Base-by-base conservation (phyloP, 2,797 vertebrate species). In the Moxostoma hubbsi region DNA sequence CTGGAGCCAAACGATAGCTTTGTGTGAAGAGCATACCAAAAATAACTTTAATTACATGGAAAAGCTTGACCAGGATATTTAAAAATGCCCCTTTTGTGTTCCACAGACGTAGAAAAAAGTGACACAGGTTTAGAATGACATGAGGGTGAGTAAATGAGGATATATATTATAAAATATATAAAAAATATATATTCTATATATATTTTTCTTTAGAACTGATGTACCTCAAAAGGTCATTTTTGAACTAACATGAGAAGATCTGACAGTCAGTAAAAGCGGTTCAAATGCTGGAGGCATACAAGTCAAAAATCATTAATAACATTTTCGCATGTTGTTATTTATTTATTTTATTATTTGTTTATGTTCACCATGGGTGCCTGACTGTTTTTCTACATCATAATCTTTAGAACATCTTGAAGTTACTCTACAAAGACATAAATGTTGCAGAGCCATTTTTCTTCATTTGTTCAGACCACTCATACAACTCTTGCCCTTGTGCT, bases 251-350 rank as follows among this genome's bases (percentile, higher is more conserved):
- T 55, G 68, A 55, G 77, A 72, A n/a, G 59, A 72, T 49, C 2
- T 72, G 69, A 79, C 10, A 66, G 16, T 13, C 49, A 15, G 9
- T 59, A 79, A 51, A 64, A 50, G 9, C 36, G 70, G 68, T 50
- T 62, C 0, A 63, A 51, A 70, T 69, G 75, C 24, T 45, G 49
- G 9, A 7, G 9, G 43, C 9, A 0, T 46, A 16, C 65, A 15
- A 9, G 45, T 65, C 12, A 65, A 58, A 55, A 36, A 67, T 47
- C 12, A 72, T 79, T 72, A 50, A 73, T 73, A 73, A 73, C 0
- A 12, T 63, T 65, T 64, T 49, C 7, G 2, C 12, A 12, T 79
- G 53, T 58, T 79, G 11, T 36, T 65, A 47, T 79, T 65, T 79
- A 51, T 65, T 36, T 36, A 36, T 36, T 36, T 36, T 36, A 36